These are phyloP conservation scores for Cryptoprocta ferox DNA, from an alignment of 2,797 vertebrate species.

Conservation along the genomic window DNA sequence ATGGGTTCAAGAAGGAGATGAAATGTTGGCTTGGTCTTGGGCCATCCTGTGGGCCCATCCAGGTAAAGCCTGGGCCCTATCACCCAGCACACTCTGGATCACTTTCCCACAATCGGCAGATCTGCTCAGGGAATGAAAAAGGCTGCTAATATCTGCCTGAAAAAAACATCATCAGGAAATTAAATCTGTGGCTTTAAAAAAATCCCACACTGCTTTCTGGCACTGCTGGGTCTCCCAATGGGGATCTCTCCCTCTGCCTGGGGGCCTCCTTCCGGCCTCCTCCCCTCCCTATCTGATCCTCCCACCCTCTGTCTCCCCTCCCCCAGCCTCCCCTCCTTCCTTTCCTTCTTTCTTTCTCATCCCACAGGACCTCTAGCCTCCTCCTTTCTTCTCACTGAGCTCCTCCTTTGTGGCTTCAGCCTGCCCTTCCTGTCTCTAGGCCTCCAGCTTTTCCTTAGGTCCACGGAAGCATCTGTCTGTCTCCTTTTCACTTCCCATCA, in stretches of 20 bases:
- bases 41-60: neutral
- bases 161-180: conserved; percentile 61
- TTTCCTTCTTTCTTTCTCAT: neutral
- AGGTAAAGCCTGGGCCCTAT: neutral
- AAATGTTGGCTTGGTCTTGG: neutral
- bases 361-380: neutral
- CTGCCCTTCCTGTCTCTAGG: conserved; percentile 44
- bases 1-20: neutral
- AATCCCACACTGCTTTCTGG: conserved; percentile 57
- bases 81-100: neutral
- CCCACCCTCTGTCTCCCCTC: neutral
- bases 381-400: conserved; percentile 1
- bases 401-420: neutral
- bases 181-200: conserved; percentile 64
- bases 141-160: conserved; percentile 56
- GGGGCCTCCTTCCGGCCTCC: conserved; percentile 49
- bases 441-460: conserved; percentile 51
- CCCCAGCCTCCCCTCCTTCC: neutral
- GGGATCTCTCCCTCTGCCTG: neutral
- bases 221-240: neutral
- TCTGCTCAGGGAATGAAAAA: conserved; percentile 55
- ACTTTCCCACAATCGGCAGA: neutral
- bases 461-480: conserved; percentile 61
- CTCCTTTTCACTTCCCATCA: conserved; percentile 63
- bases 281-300: neutral